These are phyloP conservation scores for Cavia aperea DNA, from an alignment of 2,113 vertebrate species.

Conservation along the genomic window DNA sequence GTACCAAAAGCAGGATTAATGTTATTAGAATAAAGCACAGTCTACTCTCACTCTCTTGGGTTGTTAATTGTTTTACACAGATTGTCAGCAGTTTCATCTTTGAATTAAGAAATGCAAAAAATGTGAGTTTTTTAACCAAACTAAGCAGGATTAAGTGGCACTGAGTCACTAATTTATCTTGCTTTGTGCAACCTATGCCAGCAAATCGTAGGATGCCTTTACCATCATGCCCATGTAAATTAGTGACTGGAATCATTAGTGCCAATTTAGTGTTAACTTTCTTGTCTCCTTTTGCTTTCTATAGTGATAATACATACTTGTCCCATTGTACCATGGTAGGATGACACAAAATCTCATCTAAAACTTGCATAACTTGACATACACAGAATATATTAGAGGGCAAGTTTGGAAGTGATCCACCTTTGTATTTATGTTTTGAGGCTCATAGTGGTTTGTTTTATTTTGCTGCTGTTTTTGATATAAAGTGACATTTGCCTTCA, in stretches of 20 bases:
- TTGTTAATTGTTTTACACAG: background rate
- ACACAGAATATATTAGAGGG: background rate
- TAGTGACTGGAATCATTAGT: background rate
- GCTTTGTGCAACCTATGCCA: background rate
- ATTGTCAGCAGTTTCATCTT: background rate
- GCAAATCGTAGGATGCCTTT: background rate
- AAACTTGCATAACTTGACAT: fast-evolving
- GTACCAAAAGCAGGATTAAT: background rate
- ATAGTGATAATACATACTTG: background rate
- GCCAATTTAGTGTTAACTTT: background rate
- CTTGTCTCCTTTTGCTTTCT: background rate
- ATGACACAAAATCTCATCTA: background rate
- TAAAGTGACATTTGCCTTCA: constrained; percentile 39
- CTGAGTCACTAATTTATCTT: background rate
- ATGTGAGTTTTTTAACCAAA: background rate
- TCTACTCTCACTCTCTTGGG: background rate
- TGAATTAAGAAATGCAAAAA: background rate
- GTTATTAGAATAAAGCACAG: background rate
- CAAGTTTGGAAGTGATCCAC: background rate
- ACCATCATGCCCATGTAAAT: background rate
- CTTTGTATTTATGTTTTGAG: background rate
- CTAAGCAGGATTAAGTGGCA: background rate
- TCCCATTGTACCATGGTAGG: background rate
- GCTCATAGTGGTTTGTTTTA: background rate
- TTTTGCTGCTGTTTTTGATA: background rate